phyloP scores from a whole-genome alignment of 2,113 vertebrate genomes.

The Rhombomys opimus region DNA sequence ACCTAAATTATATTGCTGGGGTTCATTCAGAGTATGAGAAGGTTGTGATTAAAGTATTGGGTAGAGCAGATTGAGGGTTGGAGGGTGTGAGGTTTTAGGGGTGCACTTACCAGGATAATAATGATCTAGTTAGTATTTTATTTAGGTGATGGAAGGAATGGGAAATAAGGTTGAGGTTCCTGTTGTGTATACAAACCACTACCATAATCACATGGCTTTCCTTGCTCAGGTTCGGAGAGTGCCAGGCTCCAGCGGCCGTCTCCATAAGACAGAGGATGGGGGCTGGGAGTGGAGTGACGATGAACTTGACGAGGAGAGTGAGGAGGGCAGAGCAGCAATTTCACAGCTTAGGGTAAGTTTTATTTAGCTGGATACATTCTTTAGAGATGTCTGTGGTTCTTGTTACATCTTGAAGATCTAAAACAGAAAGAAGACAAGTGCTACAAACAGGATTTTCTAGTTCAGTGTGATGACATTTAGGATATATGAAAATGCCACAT shows the following conservation, averaged over 20 bases:
- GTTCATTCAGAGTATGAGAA: neutral
- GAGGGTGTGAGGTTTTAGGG: neutral
- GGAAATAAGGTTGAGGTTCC: neutral
- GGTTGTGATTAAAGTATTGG: neutral
- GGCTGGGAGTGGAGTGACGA: constrained; percentile 99
- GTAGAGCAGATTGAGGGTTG: neutral
- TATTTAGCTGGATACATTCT: neutral
- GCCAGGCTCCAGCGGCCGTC: constrained; percentile 96
- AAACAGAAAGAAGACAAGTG: neutral
- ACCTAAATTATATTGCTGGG: neutral
- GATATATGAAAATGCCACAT: neutral
- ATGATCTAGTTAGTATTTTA: neutral
- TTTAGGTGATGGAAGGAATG: neutral
- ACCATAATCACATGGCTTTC: neutral
- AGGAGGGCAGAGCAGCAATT: constrained; percentile 95
- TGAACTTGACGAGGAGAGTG: constrained; percentile 96
- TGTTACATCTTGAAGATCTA: neutral
- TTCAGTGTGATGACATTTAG: neutral
- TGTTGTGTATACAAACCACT: neutral
- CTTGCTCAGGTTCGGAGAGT: constrained; percentile 93
- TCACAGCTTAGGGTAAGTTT: constrained; percentile 90
- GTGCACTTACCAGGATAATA: neutral
- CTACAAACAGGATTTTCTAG: neutral
- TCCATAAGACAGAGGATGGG: constrained; percentile 98
- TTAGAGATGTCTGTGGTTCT: neutral